Evolutionary conservation across 2,888 invertebrate genomes (phyloP).

Genomic region (Formica aserva): DNA sequence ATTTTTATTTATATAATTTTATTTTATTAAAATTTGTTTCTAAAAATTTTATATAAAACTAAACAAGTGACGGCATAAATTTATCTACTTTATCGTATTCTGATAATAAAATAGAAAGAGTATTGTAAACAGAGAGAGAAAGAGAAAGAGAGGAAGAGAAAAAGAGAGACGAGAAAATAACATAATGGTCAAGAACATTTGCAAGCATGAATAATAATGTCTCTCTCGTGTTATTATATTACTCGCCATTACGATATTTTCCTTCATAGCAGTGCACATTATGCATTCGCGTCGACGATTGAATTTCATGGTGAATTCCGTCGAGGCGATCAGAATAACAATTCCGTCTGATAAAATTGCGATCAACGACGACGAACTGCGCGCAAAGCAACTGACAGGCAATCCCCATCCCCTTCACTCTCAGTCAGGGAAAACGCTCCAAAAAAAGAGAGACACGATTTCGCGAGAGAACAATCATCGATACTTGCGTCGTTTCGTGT

Average conservation of each 20-base stretch:
- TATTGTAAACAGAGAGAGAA: background rate
- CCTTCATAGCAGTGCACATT: background rate
- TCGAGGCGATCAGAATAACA: background rate
- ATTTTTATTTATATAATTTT: background rate
- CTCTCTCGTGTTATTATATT: slow-evolving; percentile 2
- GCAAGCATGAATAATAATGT: background rate
- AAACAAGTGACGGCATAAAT: background rate
- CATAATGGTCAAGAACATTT: background rate
- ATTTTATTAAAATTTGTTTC: background rate
- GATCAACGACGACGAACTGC: slow-evolving; percentile 22
- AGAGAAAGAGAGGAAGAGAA: too few relatives aligned
- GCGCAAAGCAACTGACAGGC: slow-evolving; percentile 22
- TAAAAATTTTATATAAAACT: background rate
- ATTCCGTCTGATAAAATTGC: slow-evolving; percentile 4
- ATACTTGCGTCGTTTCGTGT: slow-evolving; percentile 12
- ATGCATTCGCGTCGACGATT: background rate
- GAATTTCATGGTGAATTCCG: background rate
- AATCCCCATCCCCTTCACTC: background rate
- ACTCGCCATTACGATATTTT: background rate
- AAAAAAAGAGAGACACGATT: slow-evolving; percentile 26
- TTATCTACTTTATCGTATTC: background rate
- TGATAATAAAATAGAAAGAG: background rate
- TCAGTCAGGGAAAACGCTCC: slow-evolving; percentile 9
- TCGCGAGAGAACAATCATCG: slow-evolving; percentile 18
- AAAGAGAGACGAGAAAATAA: background rate